Percentiles rank a stretch among this genome's conserved stretches.
Conservation (phyloP, 2,113 vertebrate species). For the Microtus oregoni region DNA sequence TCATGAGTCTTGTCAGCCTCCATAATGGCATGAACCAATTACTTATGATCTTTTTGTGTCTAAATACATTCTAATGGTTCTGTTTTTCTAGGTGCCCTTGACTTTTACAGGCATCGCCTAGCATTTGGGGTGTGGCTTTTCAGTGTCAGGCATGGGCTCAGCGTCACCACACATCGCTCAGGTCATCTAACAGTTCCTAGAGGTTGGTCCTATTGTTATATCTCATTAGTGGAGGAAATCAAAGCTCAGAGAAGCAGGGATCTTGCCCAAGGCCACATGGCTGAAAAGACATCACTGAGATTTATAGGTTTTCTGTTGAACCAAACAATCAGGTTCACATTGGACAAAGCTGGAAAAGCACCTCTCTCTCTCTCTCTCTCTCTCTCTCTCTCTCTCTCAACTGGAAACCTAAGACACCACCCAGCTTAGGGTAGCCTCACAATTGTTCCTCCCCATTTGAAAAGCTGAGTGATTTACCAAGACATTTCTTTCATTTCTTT, state of each 20-base stretch:
- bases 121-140: neutral
- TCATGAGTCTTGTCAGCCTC: neutral
- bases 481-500: neutral
- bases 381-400: neutral
- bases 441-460: neutral
- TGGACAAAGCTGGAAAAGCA: neutral
- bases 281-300: neutral
- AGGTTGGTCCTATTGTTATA: rapidly evolving
- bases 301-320: neutral
- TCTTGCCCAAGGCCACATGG: neutral
- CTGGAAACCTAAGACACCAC: neutral
- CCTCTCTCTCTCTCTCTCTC: neutral
- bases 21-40: neutral
- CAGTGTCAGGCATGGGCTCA: neutral
- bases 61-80: neutral
- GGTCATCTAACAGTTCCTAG: neutral
- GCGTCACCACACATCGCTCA: neutral
- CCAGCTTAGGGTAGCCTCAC: neutral
- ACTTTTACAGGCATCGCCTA: neutral
- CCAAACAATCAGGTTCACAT: neutral
- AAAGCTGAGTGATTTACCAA: conserved; percentile 58
- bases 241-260: neutral
- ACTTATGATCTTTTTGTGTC: neutral
- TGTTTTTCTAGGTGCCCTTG: neutral
- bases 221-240: neutral